These are phyloP conservation scores for Phortica magna DNA, from an alignment of 2,888 invertebrate genomes.

Conservation along the genomic window DNA sequence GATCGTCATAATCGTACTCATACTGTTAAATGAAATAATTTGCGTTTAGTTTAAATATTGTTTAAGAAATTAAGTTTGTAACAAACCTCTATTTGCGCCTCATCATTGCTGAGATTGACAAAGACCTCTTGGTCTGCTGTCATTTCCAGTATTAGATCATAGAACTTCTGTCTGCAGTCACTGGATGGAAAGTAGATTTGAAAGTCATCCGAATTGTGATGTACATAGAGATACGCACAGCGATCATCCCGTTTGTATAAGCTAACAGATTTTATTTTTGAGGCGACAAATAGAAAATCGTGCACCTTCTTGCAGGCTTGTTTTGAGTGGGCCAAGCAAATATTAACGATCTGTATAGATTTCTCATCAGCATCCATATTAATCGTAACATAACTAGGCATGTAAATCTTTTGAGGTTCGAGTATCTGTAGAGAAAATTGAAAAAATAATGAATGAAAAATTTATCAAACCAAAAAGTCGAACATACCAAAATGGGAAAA, in stretches of 20 bases:
- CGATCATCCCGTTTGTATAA: constrained; percentile 97
- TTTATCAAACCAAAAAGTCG: not conserved
- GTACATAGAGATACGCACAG: constrained; percentile 97
- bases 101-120: constrained; percentile 86
- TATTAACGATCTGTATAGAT: constrained; percentile 91
- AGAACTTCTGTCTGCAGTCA: constrained; percentile 89
- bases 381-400: constrained; percentile 97
- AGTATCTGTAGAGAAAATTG: constrained; percentile 81
- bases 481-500: constrained; percentile 83
- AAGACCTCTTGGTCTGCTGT: constrained; percentile 91
- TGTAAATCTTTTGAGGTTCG: constrained; percentile 94
- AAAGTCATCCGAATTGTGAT: constrained; percentile 98
- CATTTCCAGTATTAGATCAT: constrained; percentile 90
- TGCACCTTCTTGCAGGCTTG: constrained; percentile 91
- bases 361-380: constrained; percentile 96
- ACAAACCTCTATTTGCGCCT: constrained; percentile 84
- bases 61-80: not conserved
- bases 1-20: constrained; percentile 97
- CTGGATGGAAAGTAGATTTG: constrained; percentile 98
- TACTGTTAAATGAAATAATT: constrained; percentile 80
- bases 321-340: constrained; percentile 88
- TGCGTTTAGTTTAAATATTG: not conserved
- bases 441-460: not conserved
- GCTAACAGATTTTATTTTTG: constrained; percentile 81
- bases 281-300: constrained; percentile 95